Evolutionary conservation across 2,888 invertebrate species (phyloP).

Genomic region (Heliothis peltigera): DNA sequence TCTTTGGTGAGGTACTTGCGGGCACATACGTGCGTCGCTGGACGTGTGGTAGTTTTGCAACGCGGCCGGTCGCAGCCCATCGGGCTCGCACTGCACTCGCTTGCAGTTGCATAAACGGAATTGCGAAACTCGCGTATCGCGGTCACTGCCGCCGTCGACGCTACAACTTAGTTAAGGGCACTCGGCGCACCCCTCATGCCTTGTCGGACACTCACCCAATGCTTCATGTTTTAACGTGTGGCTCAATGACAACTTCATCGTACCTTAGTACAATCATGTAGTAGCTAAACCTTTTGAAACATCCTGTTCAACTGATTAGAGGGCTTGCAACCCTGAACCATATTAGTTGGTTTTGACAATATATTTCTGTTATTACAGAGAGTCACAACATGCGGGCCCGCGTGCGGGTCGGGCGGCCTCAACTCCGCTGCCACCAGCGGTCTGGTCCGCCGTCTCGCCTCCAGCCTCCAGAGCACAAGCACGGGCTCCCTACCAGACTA

Average conservation of each 20-base stretch:
- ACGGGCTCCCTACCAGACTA: conserved; percentile 95
- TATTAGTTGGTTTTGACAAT: conserved; percentile 3
- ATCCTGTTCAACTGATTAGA: not conserved
- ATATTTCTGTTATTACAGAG: conserved; percentile 72
- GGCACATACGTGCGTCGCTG: conserved; percentile 73
- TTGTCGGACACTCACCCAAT: conserved; percentile 57
- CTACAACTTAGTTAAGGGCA: conserved; percentile 78
- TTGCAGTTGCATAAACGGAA: conserved; percentile 86
- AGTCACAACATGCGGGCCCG: conserved; percentile 84
- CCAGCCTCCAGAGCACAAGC: conserved; percentile 94
- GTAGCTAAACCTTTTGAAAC: no score
- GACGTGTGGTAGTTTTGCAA: conserved; percentile 80
- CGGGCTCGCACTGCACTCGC: conserved; percentile 83
- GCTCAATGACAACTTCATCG: conserved; percentile 15
- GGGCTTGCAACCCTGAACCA: not conserved
- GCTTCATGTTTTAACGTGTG: conserved; percentile 20
- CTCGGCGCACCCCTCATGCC: conserved; percentile 79
- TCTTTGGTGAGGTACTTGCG: conserved; percentile 71
- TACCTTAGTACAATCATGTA: no score
- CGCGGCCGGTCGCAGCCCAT: conserved; percentile 78
- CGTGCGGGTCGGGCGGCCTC: conserved; percentile 76
- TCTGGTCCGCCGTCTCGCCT: conserved; percentile 85
- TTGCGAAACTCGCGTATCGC: conserved; percentile 85
- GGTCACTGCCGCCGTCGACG: conserved; percentile 85
- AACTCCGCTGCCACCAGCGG: conserved; percentile 76